These are phyloP conservation scores for Rhynchonycteris naso DNA, from an alignment of 2,797 vertebrate species.

Conservation along the genomic window DNA sequence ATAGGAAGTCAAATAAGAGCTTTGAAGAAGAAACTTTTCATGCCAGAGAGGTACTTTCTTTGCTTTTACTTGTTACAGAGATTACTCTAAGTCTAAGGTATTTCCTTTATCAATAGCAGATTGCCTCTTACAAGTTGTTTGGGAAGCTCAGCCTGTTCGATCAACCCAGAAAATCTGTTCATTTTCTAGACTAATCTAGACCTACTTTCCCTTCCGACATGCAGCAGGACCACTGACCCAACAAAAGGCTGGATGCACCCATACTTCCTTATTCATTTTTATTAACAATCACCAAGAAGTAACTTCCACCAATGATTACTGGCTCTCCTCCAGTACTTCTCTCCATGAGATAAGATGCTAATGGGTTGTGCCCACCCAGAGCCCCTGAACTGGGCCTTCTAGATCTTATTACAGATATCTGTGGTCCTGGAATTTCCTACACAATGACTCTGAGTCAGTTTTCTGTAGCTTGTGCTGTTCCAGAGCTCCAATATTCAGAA, in stretches of 20 bases:
- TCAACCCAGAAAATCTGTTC: not conserved
- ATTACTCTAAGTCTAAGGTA: not conserved
- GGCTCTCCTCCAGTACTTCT: not conserved
- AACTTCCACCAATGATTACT: constrained; percentile 40
- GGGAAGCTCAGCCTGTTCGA: not conserved
- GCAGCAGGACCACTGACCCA: constrained; percentile 15
- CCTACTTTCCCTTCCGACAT: not conserved
- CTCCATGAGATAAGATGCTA: not conserved
- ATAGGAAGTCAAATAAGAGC: not conserved
- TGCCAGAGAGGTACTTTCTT: not conserved
- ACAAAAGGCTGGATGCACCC: constrained; percentile 52
- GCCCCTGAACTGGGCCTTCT: not conserved
- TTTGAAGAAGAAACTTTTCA: not conserved
- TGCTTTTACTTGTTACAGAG: not conserved
- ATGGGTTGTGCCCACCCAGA: not conserved
- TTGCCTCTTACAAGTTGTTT: not conserved
- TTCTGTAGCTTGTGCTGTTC: not conserved
- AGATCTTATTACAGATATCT: not conserved
- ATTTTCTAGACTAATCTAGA: not conserved
- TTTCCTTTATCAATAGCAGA: not conserved
- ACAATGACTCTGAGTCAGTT: not conserved
- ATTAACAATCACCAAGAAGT: constrained; percentile 39
- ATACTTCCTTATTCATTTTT: constrained; percentile 32
- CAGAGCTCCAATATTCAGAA: not conserved
- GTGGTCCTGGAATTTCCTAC: not conserved